Conservation (phyloP, 35 echinoderm and acorn worm species). For the Apostichopus parvimensis region DNA sequence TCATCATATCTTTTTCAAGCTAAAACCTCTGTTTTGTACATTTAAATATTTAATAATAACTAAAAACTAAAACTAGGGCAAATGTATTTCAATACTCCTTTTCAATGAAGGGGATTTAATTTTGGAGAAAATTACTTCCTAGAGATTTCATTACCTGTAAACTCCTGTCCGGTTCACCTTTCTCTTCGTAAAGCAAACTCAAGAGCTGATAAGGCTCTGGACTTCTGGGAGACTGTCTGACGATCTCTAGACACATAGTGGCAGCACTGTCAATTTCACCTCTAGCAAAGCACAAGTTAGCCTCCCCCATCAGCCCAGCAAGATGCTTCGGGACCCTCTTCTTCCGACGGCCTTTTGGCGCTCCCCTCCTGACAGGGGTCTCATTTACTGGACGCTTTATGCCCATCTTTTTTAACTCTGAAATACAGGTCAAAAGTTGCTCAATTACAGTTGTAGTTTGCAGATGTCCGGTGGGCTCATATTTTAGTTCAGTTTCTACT, state of each 20-base stretch:
- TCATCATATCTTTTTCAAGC: too few species aligned
- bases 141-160: constrained; percentile 66
- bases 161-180: constrained; percentile 78
- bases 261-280: constrained; percentile 74
- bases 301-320: constrained; percentile 91
- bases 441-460: too few species aligned
- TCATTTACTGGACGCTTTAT: constrained; percentile 33
- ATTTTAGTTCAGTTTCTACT: too few species aligned
- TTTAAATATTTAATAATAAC: too few species aligned
- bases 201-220: constrained; percentile 94
- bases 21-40: too few species aligned
- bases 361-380: constrained; percentile 29
- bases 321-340: constrained; percentile 76
- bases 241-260: constrained; percentile 95
- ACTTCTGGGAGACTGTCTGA: constrained; percentile 79
- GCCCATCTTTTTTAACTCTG: constrained; percentile 39
- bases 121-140: too few species aligned
- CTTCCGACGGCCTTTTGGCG: background rate
- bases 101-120: too few species aligned
- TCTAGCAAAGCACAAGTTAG: constrained; percentile 94
- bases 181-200: constrained; percentile 92
- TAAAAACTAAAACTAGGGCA: too few species aligned
- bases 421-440: background rate
- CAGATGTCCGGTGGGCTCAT: too few species aligned
- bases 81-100: too few species aligned